Conservation (phyloP, 2,113 vertebrate genomes). For the Phalacrocorax pelagicus region DNA sequence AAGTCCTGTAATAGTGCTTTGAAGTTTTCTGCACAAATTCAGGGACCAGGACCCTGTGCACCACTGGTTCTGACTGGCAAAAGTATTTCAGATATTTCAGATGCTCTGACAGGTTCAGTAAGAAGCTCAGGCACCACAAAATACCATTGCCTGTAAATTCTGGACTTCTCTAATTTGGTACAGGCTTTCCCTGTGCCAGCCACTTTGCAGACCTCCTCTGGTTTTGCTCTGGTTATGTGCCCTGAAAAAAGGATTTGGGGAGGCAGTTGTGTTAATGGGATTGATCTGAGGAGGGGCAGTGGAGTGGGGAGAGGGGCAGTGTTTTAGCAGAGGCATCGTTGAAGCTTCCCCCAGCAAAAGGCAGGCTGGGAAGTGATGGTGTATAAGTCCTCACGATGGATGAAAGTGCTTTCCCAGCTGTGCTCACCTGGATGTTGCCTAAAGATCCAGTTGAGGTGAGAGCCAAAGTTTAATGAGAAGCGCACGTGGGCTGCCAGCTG, state of each 20-base stretch:
- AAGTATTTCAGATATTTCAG: slow-evolving; percentile 16
- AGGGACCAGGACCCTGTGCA: neutral
- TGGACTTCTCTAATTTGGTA: neutral
- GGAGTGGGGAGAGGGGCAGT: accelerated
- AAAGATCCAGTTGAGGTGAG: neutral
- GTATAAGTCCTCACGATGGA: neutral
- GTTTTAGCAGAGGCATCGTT: neutral
- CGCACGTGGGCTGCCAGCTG: neutral
- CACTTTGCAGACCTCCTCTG: neutral
- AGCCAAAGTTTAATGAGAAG: slow-evolving; percentile 53
- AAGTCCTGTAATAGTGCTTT: neutral
- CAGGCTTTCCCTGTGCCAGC: neutral
- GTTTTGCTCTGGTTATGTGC: neutral
- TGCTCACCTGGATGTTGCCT: slow-evolving; percentile 57
- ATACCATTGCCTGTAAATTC: neutral
- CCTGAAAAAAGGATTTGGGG: neutral
- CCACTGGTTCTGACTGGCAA: neutral
- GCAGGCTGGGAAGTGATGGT: neutral
- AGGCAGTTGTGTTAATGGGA: neutral
- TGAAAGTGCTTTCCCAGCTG: slow-evolving; percentile 57
- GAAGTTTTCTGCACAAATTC: neutral
- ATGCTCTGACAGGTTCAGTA: neutral
- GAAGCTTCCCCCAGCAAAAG: accelerated
- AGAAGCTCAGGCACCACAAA: neutral
- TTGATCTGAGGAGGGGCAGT: neutral